phyloP scores from a whole-genome alignment of 2,113 vertebrate species.

The Oncorhynchus mykiss region DNA sequence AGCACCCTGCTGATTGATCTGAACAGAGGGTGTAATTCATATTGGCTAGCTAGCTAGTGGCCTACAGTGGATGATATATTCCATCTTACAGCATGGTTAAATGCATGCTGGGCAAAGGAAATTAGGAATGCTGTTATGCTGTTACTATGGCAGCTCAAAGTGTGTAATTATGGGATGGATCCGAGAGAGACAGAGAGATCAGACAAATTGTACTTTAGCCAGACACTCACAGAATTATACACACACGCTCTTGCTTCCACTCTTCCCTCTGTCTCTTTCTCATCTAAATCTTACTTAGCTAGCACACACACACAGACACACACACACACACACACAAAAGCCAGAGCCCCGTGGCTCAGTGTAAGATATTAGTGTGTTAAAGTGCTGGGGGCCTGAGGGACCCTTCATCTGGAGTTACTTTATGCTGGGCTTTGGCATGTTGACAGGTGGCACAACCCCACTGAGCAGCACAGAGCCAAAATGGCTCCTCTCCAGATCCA shows the following conservation, averaged over 20 bases:
- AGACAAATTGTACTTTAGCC: too few species aligned
- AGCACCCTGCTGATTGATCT: neutral
- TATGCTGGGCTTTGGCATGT: neutral
- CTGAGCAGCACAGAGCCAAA: slow-evolving; percentile 7
- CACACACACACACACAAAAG: neutral
- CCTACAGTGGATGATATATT: neutral
- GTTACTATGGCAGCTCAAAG: neutral
- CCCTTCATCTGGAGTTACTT: neutral
- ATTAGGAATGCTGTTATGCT: neutral
- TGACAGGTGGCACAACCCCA: slow-evolving; percentile 11
- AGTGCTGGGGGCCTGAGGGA: neutral
- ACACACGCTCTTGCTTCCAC: too few species aligned
- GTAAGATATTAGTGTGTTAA: neutral
- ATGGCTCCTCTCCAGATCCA: neutral
- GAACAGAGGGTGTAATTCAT: slow-evolving; percentile 19
- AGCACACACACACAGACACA: neutral
- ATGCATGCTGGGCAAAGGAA: neutral
- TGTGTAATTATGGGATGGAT: neutral
- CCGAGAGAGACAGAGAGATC: neutral
- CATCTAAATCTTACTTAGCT: neutral
- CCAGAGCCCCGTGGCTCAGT: neutral
- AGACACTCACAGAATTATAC: too few species aligned
- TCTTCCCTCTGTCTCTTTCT: too few species aligned
- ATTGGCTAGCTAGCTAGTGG: neutral
- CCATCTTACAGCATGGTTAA: neutral